Evolutionary conservation across 2,113 vertebrate genomes (phyloP), one percentile per base, ranked within the genome.

Genomic region (Indicator indicator): DNA sequence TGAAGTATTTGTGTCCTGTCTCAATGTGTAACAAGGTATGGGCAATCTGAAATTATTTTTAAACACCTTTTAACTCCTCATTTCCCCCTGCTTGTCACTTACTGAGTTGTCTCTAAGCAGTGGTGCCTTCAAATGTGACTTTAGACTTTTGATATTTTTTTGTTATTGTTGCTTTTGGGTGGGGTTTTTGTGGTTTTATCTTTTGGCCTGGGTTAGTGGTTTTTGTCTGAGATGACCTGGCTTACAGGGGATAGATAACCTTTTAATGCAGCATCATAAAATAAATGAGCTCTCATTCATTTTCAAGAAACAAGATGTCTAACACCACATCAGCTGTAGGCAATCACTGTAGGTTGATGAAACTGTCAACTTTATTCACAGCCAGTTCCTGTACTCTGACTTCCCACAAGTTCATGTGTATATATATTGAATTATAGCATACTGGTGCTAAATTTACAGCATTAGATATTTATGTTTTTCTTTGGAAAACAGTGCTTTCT

Each of bases 331-430:
- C 83, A 32, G 8, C 67, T 32, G 9, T 10, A 56, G 55, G 55
- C 16, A 56, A 18, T 30, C 55, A 56, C 58, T 40, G 40, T 32
- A 83, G 65, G 74, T 15, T 72, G 50, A 86, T 65, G 44, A 81
- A 84, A 84, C 48, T 15, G 30, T 78, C 71, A 92, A 77, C 50
- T 93, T 96, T 84, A 88, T 91, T 94, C 88, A 94, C 56, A 95
- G 83, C 62, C 33, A 78, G 50, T 30, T 93, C 46, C 58, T 78
- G 71, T 79, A 70, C n/a, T 74, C 40, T 40, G 63, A 94, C 58
- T 87, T 91, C 36, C 56, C 64, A 88, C 33, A 79, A 38, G 28
- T 50, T 75, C 91, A 32, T 82, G 68, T 89, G 81, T 84, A 88
- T 40, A 74, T n/a, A 86, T 64, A 60, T 82, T 73, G 86, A 83